phyloP scores from a whole-genome alignment of 2,113 vertebrate genomes.

The Varanus komodoensis region DNA sequence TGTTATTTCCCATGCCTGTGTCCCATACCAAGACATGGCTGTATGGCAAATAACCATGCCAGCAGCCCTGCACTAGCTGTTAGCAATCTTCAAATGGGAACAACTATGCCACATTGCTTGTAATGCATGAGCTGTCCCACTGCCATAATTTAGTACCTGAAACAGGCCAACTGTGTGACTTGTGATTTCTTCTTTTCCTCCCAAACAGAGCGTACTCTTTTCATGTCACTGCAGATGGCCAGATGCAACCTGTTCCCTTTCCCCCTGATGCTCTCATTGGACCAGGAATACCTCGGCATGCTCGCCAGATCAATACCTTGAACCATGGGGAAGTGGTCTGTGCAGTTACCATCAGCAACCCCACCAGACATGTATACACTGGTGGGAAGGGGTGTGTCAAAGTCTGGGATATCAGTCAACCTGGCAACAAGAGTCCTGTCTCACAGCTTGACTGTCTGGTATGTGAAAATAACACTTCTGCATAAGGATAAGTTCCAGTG shows the following conservation, averaged over 20 bases:
- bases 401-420: conserved; percentile 97
- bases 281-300: conserved; percentile 91
- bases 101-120: background rate
- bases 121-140: background rate
- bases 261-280: conserved; percentile 93
- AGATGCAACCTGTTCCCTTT: conserved; percentile 96
- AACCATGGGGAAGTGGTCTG: conserved; percentile 95
- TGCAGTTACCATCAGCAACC: conserved; percentile 95
- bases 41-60: background rate
- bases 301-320: conserved; percentile 94
- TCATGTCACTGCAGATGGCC: conserved; percentile 92
- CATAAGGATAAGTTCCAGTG: conserved; percentile 37
- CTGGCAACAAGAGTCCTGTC: conserved; percentile 93
- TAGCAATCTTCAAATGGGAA: background rate
- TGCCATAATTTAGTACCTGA: background rate
- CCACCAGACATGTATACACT: conserved; percentile 93
- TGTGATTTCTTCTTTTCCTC: background rate
- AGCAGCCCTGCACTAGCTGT: background rate
- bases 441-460: conserved; percentile 84
- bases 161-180: background rate
- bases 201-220: conserved; percentile 83
- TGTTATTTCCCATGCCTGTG: background rate
- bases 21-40: background rate
- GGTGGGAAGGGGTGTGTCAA: conserved; percentile 96
- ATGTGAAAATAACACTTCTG: conserved; percentile 63